Percentiles rank a stretch among this genome's conserved stretches.
These are phyloP conservation scores for Pogonomyrmex californicus DNA, from an alignment of 1,140 invertebrate species.

Conservation along the genomic window DNA sequence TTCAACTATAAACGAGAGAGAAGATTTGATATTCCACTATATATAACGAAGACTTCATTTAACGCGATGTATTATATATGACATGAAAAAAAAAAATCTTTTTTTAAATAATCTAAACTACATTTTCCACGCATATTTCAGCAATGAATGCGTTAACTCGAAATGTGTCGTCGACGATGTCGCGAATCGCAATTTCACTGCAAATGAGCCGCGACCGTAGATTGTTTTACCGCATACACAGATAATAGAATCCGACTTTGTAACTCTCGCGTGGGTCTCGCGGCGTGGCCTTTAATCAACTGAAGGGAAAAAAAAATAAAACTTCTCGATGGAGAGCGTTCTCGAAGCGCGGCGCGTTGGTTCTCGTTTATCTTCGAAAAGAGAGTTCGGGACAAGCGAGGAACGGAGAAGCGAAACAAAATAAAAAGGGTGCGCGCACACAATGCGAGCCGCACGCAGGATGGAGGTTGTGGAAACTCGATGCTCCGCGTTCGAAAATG, in stretches of 20 bases:
- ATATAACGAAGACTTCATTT: neutral
- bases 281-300: slow-evolving; percentile 56
- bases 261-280: slow-evolving; percentile 33
- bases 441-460: slow-evolving; percentile 61
- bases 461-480: slow-evolving; percentile 67
- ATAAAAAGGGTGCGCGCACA: slow-evolving; percentile 34
- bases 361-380: slow-evolving; percentile 72
- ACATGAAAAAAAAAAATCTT: neutral
- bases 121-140: slow-evolving; percentile 21
- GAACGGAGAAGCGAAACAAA: slow-evolving; percentile 57
- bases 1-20: neutral
- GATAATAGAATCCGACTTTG: slow-evolving; percentile 62
- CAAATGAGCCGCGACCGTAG: slow-evolving; percentile 56
- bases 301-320: slow-evolving; percentile 33
- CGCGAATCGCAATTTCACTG: slow-evolving; percentile 30
- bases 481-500: slow-evolving; percentile 73
- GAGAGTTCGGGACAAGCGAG: slow-evolving; percentile 61
- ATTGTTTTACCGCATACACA: slow-evolving; percentile 56
- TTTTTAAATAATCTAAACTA: neutral
- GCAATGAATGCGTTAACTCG: slow-evolving; percentile 41
- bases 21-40: slow-evolving; percentile 27
- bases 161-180: slow-evolving; percentile 16
- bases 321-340: slow-evolving; percentile 68
- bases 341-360: slow-evolving; percentile 60
- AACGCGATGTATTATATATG: neutral